A percentile compares a stretch with the other conserved stretches of the same genome.
These are phyloP conservation scores for Amphipyra berbera DNA, from an alignment of 2,888 invertebrate species.

Conservation along the genomic window DNA sequence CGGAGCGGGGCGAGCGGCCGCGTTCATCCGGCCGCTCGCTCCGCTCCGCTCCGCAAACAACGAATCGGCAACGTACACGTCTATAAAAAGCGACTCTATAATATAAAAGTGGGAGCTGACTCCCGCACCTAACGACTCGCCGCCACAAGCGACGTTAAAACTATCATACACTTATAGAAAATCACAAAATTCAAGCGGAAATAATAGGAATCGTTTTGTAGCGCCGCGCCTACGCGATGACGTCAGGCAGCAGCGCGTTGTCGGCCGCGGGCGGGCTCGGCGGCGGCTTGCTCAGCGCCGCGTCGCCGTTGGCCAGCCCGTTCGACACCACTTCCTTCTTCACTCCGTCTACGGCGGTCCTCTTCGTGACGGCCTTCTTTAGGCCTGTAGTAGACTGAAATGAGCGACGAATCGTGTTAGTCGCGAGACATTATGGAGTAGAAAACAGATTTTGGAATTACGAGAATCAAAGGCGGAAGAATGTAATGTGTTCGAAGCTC, in stretches of 20 bases:
- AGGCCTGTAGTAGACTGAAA: conserved; percentile 71
- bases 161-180: conserved; percentile 89
- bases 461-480: background rate
- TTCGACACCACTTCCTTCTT: conserved; percentile 55
- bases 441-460: no score
- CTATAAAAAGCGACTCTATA: conserved; percentile 88
- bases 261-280: conserved; percentile 85
- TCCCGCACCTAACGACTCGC: conserved; percentile 87
- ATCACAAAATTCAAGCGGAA: conserved; percentile 90
- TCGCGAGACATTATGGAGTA: background rate
- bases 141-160: conserved; percentile 79
- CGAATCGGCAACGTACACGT: conserved; percentile 77
- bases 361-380: conserved; percentile 71
- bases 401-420: conserved; percentile 1
- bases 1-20: conserved; percentile 59
- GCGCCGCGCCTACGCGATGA: conserved; percentile 79
- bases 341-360: conserved; percentile 54
- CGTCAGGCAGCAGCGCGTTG: conserved; percentile 84
- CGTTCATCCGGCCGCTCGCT: conserved; percentile 33
- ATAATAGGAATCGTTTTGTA: conserved; percentile 83
- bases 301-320: conserved; percentile 65
- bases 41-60: conserved; percentile 57
- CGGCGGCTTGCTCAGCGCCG: conserved; percentile 80
- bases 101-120: conserved; percentile 85
- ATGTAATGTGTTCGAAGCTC: conserved; percentile 1